Conservation (phyloP, 1,140 invertebrate species). For the Euura saliciscinereae region DNA sequence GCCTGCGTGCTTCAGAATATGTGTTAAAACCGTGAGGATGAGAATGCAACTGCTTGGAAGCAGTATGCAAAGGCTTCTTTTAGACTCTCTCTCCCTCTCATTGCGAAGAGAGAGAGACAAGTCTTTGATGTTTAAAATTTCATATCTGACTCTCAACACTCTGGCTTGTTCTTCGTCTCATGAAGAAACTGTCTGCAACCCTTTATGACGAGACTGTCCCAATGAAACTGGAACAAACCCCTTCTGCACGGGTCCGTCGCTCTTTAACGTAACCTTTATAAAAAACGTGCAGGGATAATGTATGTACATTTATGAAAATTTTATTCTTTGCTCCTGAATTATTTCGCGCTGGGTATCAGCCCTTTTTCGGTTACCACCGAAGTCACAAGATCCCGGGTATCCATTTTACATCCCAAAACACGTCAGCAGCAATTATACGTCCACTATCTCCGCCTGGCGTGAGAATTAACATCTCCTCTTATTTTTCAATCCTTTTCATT, state of each 20-base stretch:
- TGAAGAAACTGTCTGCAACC: no score
- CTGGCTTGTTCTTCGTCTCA: neutral
- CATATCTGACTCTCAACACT: neutral
- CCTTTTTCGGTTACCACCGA: neutral
- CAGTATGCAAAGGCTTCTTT: no score
- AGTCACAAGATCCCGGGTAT: neutral
- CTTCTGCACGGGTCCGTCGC: neutral
- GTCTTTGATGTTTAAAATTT: neutral
- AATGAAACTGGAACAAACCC: no score
- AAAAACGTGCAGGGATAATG: neutral
- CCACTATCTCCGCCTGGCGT: neutral
- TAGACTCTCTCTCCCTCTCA: no score
- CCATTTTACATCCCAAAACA: neutral
- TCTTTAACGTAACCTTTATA: neutral
- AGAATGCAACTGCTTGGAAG: no score
- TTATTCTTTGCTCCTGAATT: neutral
- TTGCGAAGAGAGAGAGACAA: neutral
- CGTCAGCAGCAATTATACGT: neutral
- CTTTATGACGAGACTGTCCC: no score
- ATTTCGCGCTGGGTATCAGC: neutral
- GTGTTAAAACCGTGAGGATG: no score
- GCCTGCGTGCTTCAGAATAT: no score
- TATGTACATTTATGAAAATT: slow-evolving; percentile 1
- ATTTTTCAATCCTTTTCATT: neutral
- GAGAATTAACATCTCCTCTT: neutral